Base-by-base conservation (phyloP, 2,113 vertebrate genomes). In the Amphiprion percula region DNA sequence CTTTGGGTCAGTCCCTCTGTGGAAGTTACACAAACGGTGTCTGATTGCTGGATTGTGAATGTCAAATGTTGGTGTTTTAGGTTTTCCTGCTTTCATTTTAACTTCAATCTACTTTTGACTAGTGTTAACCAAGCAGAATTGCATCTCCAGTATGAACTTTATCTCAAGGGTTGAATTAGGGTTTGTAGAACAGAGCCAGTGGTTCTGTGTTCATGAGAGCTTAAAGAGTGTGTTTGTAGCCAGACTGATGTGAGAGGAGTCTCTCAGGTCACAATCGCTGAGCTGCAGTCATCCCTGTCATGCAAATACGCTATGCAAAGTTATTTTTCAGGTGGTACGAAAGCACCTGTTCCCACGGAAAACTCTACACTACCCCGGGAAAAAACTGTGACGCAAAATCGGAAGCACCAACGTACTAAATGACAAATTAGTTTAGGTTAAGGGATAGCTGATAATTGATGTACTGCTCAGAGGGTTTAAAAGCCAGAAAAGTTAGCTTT, bases 251-350 rank as follows among this genome's bases (percentile, higher is more conserved):
- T n/a, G 47, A 52, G 26, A 49, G 53, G 19, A 69, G 19, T 75
- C 66, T 41, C 79, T 47, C 39, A 0, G 19, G 59, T 68, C 65
- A 52, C 47, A 53, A 17, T 67, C 8, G 15, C 44, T 16, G 50
- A 50, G 21, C 50, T 50, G 30, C 63, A 33, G 44, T 56, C 58
- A n/a, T 15, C n/a, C 21, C 50, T 59, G 53, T 52, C 68, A 94
- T 93, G 93, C 91, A 94, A 94, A 94, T 90, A 17, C 10, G 70
- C 54, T 87, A 94, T 94, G 92, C 93, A 94, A 93, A 94, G 62
- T 52, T 53, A 24, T 72, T 62, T 80, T 49, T 79, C 61, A 61
- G 61, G 61, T 53, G 8, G 19, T 10, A 46, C 75, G 62, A 64
- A 16, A 24, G 24, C 66, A 53, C 16, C 69, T 65, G 75, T 49